Conservation (phyloP, 2,113 vertebrate species). For the Coryphaenoides rupestris region DNA sequence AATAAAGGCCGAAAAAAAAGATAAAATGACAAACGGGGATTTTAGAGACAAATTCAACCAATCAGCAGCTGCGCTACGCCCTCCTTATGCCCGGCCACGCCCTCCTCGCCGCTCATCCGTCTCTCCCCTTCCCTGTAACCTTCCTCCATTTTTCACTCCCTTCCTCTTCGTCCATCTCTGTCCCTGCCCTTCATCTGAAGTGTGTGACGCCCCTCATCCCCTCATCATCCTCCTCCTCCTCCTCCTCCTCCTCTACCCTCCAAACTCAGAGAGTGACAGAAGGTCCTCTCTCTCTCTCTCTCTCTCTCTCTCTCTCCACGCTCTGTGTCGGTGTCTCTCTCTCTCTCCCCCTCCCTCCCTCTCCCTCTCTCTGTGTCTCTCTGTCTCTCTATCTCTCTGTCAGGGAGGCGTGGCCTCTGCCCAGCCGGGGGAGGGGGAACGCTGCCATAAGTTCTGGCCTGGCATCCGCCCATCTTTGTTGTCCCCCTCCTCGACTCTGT, state of each 20-base stretch:
- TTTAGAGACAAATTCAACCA: too few relatives aligned
- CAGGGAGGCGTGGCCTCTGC: constrained; percentile 75
- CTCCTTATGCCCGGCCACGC: constrained; percentile 17
- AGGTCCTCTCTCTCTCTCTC: constrained; percentile 73
- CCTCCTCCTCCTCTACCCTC: constrained; percentile 14
- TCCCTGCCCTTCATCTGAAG: neutral
- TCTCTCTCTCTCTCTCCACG: neutral
- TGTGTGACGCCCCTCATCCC: constrained; percentile 7
- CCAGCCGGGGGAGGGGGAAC: constrained; percentile 73
- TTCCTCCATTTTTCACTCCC: neutral
- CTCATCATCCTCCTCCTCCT: neutral
- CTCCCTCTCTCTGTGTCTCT: constrained; percentile 56
- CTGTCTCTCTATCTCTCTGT: constrained; percentile 71
- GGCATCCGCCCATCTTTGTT: constrained; percentile 78
- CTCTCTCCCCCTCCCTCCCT: constrained; percentile 51
- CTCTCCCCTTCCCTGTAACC: neutral
- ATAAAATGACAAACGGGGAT: neutral
- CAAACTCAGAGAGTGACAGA: constrained; percentile 67
- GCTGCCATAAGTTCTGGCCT: constrained; percentile 77
- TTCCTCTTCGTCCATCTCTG: neutral
- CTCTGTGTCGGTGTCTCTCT: constrained; percentile 70
- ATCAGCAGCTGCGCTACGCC: neutral
- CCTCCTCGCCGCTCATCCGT: neutral
- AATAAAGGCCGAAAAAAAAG: neutral
- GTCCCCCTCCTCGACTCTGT: constrained; percentile 66